Evolutionary conservation across 2,113 vertebrate genomes (phyloP).

Genomic region (Procapra przewalskii): DNA sequence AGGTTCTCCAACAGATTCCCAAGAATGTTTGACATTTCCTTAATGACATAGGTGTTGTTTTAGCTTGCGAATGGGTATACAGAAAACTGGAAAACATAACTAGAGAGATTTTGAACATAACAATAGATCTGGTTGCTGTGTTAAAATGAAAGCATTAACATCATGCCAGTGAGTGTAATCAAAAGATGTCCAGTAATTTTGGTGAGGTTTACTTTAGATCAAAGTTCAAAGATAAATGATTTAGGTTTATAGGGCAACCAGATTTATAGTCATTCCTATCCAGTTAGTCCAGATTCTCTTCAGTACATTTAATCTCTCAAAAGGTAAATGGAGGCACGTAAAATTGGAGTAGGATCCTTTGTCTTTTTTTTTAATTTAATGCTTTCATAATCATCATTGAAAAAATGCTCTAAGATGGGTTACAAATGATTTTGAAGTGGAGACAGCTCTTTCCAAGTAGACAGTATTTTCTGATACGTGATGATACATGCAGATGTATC

Average conservation of each 20-base stretch:
- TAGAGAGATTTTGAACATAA: slow-evolving; percentile 38
- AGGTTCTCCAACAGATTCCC: not conserved
- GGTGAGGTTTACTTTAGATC: not conserved
- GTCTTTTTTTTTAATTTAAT: not conserved
- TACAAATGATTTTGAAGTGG: not conserved
- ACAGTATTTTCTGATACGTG: not conserved
- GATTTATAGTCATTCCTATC: not conserved
- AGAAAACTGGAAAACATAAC: slow-evolving; percentile 23
- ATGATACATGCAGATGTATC: not conserved
- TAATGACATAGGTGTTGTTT: slow-evolving; percentile 1
- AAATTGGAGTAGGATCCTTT: not conserved
- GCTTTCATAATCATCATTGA: not conserved
- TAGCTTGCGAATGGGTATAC: not conserved
- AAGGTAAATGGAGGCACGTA: not conserved
- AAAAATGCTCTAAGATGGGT: not conserved
- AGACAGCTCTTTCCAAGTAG: not conserved
- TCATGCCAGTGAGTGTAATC: not conserved
- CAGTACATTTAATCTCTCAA: not conserved
- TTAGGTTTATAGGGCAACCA: not conserved
- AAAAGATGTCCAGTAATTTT: not conserved
- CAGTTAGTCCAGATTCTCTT: not conserved
- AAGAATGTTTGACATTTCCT: slow-evolving; percentile 47
- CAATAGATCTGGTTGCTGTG: not conserved
- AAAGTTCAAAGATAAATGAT: not conserved
- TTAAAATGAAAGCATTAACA: slow-evolving; percentile 16